Conservation (phyloP, 2,888 invertebrate genomes). For the Phortica okadai region DNA sequence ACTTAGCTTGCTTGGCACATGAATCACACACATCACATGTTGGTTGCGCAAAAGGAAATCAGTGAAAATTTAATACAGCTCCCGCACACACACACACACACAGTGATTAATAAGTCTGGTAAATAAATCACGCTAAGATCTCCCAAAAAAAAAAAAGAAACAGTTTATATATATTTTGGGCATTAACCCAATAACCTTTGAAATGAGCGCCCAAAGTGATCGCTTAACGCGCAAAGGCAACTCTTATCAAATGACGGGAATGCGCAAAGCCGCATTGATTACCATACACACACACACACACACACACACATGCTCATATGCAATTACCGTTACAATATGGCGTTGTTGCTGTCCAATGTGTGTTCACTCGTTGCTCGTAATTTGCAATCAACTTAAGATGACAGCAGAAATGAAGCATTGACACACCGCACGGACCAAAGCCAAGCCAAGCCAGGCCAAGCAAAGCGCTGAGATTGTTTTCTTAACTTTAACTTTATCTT, state of each 20-base stretch:
- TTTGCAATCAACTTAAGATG: constrained; percentile 76
- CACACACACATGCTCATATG: neutral
- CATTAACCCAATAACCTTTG: constrained; percentile 32
- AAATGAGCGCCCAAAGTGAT: neutral
- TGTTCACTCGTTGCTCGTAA: constrained; percentile 65
- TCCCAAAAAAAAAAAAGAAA: neutral
- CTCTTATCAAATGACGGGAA: constrained; percentile 17
- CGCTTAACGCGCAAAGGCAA: constrained; percentile 6
- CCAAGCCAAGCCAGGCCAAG: neutral
- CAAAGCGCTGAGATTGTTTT: neutral
- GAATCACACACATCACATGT: constrained; percentile 9
- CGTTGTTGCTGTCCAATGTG: constrained; percentile 42
- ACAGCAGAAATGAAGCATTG: constrained; percentile 76
- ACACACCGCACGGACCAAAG: constrained; percentile 73
- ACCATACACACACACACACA: neutral
- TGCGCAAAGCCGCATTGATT: constrained; percentile 3
- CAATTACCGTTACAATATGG: constrained; percentile 46
- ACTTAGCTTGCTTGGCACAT: neutral
- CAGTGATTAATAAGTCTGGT: constrained; percentile 22
- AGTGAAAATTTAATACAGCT: neutral
- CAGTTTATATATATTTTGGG: constrained; percentile 15
- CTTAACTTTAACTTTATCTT: neutral
- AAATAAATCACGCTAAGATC: constrained; percentile 15
- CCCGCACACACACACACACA: neutral
- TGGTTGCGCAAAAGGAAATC: neutral